A percentile compares a stretch with the other conserved stretches of the same genome.
Conservation (phyloP, 2,113 vertebrate species). For the Salminus brasiliensis region DNA sequence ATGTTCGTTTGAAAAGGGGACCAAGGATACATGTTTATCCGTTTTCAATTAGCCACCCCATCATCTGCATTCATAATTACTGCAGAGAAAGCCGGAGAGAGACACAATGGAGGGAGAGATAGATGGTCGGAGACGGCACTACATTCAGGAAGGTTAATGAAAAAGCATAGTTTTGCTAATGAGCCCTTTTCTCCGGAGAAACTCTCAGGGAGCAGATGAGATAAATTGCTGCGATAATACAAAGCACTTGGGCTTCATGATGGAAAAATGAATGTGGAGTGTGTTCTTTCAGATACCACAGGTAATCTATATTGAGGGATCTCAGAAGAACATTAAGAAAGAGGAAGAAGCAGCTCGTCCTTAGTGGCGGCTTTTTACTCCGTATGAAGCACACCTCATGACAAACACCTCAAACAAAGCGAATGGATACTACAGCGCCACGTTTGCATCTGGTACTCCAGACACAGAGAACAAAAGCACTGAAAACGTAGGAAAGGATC, state of each 20-base stretch:
- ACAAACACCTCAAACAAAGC: too few species aligned
- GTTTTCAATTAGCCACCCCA: conserved; percentile 66
- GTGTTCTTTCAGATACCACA: conserved; percentile 32
- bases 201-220: conserved; percentile 32
- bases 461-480: too few species aligned
- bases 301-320: conserved; percentile 25
- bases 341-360: neutral
- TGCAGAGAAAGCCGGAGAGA: conserved; percentile 17
- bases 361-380: neutral
- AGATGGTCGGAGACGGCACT: conserved; percentile 33
- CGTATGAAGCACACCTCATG: too few species aligned
- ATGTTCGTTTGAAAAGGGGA: conserved; percentile 68
- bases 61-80: conserved; percentile 69
- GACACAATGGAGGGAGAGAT: conserved; percentile 38
- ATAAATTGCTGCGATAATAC: conserved; percentile 46
- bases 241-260: conserved; percentile 39
- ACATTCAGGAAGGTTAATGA: conserved; percentile 47
- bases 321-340: conserved; percentile 19
- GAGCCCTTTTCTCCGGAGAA: conserved; percentile 45
- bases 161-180: conserved; percentile 53
- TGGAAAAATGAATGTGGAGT: conserved; percentile 17
- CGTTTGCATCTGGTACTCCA: too few species aligned
- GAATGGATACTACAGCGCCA: too few species aligned
- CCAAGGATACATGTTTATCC: conserved; percentile 73
- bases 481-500: too few species aligned